Conservation (phyloP, 2,113 vertebrate species). For the Sardina pilchardus region DNA sequence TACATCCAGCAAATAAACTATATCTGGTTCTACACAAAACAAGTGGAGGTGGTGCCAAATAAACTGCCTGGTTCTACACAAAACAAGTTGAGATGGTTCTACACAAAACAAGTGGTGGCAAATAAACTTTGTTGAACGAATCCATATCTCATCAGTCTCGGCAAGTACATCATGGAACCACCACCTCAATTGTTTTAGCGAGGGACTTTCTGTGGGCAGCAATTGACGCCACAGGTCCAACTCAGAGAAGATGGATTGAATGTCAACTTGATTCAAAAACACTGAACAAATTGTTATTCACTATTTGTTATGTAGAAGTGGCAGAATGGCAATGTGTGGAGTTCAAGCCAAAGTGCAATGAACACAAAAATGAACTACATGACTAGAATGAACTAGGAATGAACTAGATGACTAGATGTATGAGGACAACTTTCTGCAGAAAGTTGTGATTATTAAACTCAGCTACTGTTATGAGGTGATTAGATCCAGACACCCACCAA, state of each 20-base stretch:
- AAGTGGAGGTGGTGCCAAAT: neutral
- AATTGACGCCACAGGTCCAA: neutral
- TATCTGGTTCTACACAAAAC: neutral
- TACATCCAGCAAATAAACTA: neutral
- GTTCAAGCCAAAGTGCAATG: neutral
- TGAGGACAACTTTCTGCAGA: neutral
- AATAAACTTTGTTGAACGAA: neutral
- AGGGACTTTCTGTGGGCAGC: neutral
- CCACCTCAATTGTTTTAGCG: neutral
- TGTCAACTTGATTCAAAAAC: neutral
- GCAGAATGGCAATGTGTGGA: neutral
- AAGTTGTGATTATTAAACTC: neutral
- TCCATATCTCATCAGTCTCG: neutral
- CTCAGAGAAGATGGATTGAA: neutral
- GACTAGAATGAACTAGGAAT: neutral
- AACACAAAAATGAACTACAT: neutral
- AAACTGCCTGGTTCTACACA: too few relatives aligned
- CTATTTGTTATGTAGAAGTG: neutral
- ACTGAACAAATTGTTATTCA: neutral
- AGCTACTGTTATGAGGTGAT: neutral
- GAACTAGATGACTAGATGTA: neutral
- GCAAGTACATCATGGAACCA: neutral
- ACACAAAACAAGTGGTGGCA: neutral
- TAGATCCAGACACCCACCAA: neutral
- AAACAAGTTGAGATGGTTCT: neutral